Conservation (phyloP, 2,888 invertebrate species). For the Xestobium rufovillosum region DNA sequence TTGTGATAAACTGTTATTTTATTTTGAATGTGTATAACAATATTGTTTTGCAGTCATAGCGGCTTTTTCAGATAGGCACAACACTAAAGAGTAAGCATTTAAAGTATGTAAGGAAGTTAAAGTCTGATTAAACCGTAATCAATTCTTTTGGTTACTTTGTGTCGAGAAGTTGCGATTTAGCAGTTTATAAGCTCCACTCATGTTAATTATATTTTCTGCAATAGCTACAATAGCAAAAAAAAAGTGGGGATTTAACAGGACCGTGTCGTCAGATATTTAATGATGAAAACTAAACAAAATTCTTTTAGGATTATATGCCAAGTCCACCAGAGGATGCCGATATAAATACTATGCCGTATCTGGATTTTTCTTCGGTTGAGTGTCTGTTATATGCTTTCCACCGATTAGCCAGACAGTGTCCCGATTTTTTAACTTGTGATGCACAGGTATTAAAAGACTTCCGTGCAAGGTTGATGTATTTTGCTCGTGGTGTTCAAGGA, state of each 20-base stretch:
- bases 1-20: no score
- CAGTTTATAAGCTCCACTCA: neutral
- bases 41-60: no score
- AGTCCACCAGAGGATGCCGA: constrained; percentile 69
- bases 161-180: neutral
- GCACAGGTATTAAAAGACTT: constrained; percentile 75
- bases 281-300: constrained; percentile 14
- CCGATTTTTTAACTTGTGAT: constrained; percentile 69
- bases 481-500: constrained; percentile 86
- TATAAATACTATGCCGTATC: constrained; percentile 62
- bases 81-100: no score
- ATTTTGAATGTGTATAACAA: no score
- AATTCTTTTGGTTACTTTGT: no score
- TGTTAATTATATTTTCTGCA: constrained; percentile 1
- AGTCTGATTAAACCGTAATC: no score
- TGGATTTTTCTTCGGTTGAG: constrained; percentile 91
- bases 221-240: neutral
- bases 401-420: constrained; percentile 70
- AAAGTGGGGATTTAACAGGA: neutral
- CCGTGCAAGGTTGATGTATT: constrained; percentile 79
- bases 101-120: no score
- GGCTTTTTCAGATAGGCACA: no score
- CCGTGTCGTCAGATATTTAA: neutral
- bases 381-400: constrained; percentile 74
- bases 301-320: constrained; percentile 74